phyloP scores from a whole-genome alignment of 2,113 vertebrate species.

The Zingel zingel region DNA sequence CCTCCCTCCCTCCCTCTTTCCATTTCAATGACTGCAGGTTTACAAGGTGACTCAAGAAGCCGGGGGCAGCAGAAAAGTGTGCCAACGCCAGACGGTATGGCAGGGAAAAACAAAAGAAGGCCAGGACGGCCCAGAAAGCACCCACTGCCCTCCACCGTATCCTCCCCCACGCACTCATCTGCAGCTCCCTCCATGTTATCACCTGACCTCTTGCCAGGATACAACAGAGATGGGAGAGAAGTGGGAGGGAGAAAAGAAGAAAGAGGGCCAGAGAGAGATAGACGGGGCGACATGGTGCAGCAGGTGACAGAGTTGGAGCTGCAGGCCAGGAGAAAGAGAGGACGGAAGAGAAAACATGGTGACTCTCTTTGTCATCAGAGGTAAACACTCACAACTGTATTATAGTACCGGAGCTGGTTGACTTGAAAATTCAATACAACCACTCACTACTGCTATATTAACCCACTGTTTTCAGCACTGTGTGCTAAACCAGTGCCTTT shows the following conservation, averaged over 20 bases:
- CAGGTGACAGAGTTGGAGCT: slow-evolving; percentile 89
- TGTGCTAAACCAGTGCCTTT: slow-evolving; percentile 85
- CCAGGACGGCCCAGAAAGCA: slow-evolving; percentile 94
- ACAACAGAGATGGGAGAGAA: slow-evolving; percentile 62
- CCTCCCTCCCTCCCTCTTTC: slow-evolving; percentile 15
- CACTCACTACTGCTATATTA: slow-evolving; percentile 75
- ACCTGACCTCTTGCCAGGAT: slow-evolving; percentile 53
- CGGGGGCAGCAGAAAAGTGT: slow-evolving; percentile 66
- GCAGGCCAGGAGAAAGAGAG: slow-evolving; percentile 88
- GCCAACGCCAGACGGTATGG: slow-evolving; percentile 77
- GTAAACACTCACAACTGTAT: slow-evolving; percentile 63
- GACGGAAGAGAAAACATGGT: slow-evolving; percentile 89
- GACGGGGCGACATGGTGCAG: slow-evolving; percentile 79
- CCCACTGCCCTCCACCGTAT: slow-evolving; percentile 75
- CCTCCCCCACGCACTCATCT: slow-evolving; percentile 53
- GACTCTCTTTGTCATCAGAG: slow-evolving; percentile 77
- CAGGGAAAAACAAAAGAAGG: slow-evolving; percentile 88
- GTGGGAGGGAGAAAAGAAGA: slow-evolving; percentile 64
- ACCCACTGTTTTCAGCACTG: slow-evolving; percentile 83
- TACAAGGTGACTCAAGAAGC: slow-evolving; percentile 78
- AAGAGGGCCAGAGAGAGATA: slow-evolving; percentile 70
- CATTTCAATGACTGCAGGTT: slow-evolving; percentile 69
- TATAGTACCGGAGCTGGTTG: slow-evolving; percentile 60
- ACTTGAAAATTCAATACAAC: slow-evolving; percentile 72
- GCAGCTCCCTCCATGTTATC: slow-evolving; percentile 52